Evolutionary conservation across 2,888 invertebrate species (phyloP), one percentile per base, ranked within the genome.

Genomic region (Lissonota sp.): DNA sequence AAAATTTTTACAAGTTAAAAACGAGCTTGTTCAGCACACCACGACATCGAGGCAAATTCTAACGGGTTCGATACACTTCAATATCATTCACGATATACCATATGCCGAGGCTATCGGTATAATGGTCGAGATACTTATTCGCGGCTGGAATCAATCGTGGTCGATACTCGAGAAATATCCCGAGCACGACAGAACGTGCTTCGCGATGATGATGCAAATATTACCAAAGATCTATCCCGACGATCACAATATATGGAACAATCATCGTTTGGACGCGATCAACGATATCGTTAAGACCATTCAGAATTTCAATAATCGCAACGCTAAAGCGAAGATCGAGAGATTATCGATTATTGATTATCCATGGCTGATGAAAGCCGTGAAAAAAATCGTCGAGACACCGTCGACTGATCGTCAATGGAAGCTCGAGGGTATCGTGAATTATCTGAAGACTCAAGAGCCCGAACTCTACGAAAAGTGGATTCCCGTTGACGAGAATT

Each of bases 121-220:
- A 7, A 40, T 84, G 0, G 16, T 86, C 0, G 79, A 85, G 0
- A 0, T 83, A 0, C 81, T 79, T 0, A 37, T 71, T 12, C 58
- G 37, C 26, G 39, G 5, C 42, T 83, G 70, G 73, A 70, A 77
- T 80, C 66, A 6, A 0, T 55, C 44, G 0, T 88, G 86, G 80
- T 84, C 84, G 10, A 81, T 90, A 0, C 16, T 91, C 0, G 26
- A 40, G 5, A 66, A 87, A 0, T 26, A 84, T 78, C 84, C 86
- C 0, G 80, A 88, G 0, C 87, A 86, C 73, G 89, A 89, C 12
- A 84, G 78, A n/a, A 78, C 49, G 6, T 88, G 89, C 12, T 66
- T 91, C 10, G 86, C 88, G 0, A 55, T 57, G 1, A 86, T 87
- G 10, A 49, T 90, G 4, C 51, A 49, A 0, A 7, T 67, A 0